Base-by-base conservation (phyloP, 1,140 invertebrate genomes). In the Scylla paramamosain region DNA sequence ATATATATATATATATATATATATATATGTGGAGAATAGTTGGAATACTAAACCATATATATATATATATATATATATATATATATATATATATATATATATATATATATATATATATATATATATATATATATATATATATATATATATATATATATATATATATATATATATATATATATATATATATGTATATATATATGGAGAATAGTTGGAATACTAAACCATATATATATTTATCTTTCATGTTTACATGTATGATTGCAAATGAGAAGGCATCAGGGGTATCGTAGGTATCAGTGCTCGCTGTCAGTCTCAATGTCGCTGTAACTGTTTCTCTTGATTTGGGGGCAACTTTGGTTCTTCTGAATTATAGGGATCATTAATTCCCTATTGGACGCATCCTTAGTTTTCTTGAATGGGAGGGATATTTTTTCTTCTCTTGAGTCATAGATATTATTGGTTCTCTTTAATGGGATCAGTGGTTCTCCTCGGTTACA, bases 31-130 rank as follows among this genome's bases (percentile, higher is more conserved):
- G 59, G 59, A 12, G 59, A 77, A 25, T 77, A 25, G 25, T 77
- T 77, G 59, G 59, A 77, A 84, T 84, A 84, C 31, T 28, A 28
- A 84, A n/a, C n/a, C n/a, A n/a, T n/a, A n/a, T n/a, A n/a, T n/a
- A n/a, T n/a, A n/a, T n/a, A n/a, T n/a, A n/a, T 84, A 84, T 84
- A 84, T 84, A 84, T 84, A 84, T 84, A 84, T 84, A 84, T 84
- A 84, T 84, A 84, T 84, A 84, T 84, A 84, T 84, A 84, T 84
- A 84, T 84, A 84, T 84, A 84, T 84, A 84, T 84, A 84, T 84
- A 84, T 84, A 84, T 84, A 7, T 10, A 77, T 77, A 77, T 77
- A 77, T 77, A 77, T 77, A 77, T 77, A 77, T 77, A 77, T 77
- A 77, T 77, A 77, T 77, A 77, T 77, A 77, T 77, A 77, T 77